A percentile compares a stretch with the other conserved stretches of the same genome.
These are phyloP conservation scores for Hepsetus odoe DNA, from an alignment of 2,113 vertebrate genomes.

Conservation along the genomic window DNA sequence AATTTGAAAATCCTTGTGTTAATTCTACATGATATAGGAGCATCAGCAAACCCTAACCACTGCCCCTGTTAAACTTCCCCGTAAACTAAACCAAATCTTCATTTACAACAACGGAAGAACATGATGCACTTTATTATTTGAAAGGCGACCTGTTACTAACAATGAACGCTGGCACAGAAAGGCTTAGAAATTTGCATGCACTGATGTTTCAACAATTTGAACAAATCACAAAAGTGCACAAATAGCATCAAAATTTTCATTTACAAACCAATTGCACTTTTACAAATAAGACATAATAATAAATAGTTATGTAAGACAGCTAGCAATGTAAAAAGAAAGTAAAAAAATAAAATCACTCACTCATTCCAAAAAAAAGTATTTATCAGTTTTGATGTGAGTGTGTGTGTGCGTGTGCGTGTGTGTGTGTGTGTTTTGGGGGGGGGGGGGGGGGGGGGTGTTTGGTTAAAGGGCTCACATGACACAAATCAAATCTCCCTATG, in stretches of 20 bases:
- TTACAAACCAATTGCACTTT: slow-evolving; percentile 84
- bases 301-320: slow-evolving; percentile 80
- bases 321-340: slow-evolving; percentile 83
- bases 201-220: slow-evolving; percentile 47
- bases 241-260: slow-evolving; percentile 57
- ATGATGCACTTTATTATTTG: slow-evolving; percentile 68
- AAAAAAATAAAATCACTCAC: neutral
- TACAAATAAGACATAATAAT: slow-evolving; percentile 86
- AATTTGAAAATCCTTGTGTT: no score
- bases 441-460: no score
- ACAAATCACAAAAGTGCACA: slow-evolving; percentile 47
- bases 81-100: slow-evolving; percentile 3
- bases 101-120: slow-evolving; percentile 60
- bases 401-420: no score
- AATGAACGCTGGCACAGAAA: slow-evolving; percentile 55
- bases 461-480: neutral
- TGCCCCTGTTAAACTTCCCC: no score
- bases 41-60: neutral
- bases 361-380: slow-evolving; percentile 3
- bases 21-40: no score
- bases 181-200: slow-evolving; percentile 63
- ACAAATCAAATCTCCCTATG: neutral
- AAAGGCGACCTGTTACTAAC: slow-evolving; percentile 56
- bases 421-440: no score
- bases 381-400: no score